Base-by-base conservation (phyloP, 1,140 invertebrate species). In the Brachionus rubens region DNA sequence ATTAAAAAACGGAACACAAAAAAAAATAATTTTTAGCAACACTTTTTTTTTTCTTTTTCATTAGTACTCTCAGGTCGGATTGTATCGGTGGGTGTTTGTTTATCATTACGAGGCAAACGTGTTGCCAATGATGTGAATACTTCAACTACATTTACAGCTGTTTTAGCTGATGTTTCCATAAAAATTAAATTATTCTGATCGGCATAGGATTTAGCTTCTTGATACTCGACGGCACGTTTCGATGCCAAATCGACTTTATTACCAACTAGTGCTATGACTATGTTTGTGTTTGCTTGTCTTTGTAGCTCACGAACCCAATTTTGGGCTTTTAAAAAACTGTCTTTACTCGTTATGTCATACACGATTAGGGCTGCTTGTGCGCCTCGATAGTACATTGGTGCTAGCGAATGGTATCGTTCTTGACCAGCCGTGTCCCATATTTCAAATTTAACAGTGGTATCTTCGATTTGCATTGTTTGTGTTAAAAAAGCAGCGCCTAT, bases 271-370 rank as follows among this genome's bases (percentile, higher is more conserved):
- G 95, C 96, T 88, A 99, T 99, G 80, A 99, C 97, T 88, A 99
- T 99, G 83, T 93, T 98, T 36, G 96, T 96, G 85, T 92, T 96
- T 78, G 96, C 96, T 86, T 94, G 90, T 80, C 95, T 88, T 87
- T 99, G 96, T 72, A 99, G 87, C 87, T 99, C 96, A 85, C 98
- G 97, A 54, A 99, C 95, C 97, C 97, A 99, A 82, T 93, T 96
- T 87, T 98, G 98, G 72, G 97, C 97, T 83, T 96, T 90, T 76
- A 91, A 91, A 89, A 99, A 99, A 88, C 96, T 98, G 87, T 99
- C 96, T 91, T 94, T 75, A 67, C 92, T 92, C 46, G 92, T 95
- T 67, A 96, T 91, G 83, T 96, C 93, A 84, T 95, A 96, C 0
- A 96, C 88, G 70, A 96, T 86, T 40, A 96, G 88, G 59, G 94